Conservation (phyloP, 64 coral and sea anemone species). For the Pocillopora damicornis region DNA sequence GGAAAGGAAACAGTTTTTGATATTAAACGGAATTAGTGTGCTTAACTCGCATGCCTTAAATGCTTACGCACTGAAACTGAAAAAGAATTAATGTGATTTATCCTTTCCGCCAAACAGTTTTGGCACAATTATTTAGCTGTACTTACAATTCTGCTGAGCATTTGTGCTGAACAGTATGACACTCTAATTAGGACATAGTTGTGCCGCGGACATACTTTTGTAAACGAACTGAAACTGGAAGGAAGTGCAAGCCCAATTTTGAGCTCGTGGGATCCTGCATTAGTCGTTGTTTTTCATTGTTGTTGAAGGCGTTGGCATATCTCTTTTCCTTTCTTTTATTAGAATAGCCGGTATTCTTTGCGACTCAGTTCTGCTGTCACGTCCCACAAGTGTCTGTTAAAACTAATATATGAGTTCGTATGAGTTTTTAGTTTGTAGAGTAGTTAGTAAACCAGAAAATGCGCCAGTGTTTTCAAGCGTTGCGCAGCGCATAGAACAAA, state of each 20-base stretch:
- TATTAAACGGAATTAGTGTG: neutral
- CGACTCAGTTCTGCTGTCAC: neutral
- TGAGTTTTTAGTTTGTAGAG: neutral
- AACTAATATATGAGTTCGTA: neutral
- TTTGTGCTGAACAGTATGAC: neutral
- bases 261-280: neutral
- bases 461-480: too few species aligned
- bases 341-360: neutral
- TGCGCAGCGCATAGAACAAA: too few species aligned
- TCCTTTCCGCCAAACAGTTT: neutral
- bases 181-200: neutral
- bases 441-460: too few species aligned
- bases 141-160: neutral
- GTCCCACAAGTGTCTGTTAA: neutral
- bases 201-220: neutral
- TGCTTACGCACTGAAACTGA: neutral
- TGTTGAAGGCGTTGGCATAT: neutral
- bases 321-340: neutral
- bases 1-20: neutral
- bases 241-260: neutral
- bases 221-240: neutral
- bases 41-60: neutral
- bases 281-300: conserved; percentile 1
- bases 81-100: neutral
- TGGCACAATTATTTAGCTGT: neutral